Evolutionary conservation across 2,888 invertebrate genomes (phyloP), one percentile per base, ranked within the genome.

Genomic region (Aleiodes testaceus): DNA sequence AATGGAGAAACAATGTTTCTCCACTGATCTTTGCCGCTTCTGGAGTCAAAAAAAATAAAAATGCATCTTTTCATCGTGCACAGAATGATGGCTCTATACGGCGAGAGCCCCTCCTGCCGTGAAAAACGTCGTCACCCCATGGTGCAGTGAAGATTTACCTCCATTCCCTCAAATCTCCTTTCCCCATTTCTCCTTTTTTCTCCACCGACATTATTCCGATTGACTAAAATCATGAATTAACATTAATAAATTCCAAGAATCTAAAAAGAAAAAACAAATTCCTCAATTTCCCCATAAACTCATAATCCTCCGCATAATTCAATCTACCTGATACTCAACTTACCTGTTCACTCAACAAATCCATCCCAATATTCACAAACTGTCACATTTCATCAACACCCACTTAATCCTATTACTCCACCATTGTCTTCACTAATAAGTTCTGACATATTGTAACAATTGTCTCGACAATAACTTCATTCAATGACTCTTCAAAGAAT

Each of bases 81-180:
- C 76, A 77, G 76, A 75, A 80, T 80, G 83, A 85, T 82, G 81
- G 85, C 85, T 86, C 82, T 84, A 84, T 85, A 81, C 74, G 73
- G 65, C 74, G 36, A 75, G 73, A 68, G 79, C 80, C 80, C 82
- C 63, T 74, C 86, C 86, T 79, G 81, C 77, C 75, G 85, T 71
- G 84, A 80, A 80, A 36, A 83, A 82, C 80, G 85, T 86, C 86
- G 83, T 87, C 85, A 83, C 85, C 84, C 84, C 81, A 80, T 76
- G 81, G 80, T 75, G 84, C 80, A 74, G 77, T 80, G 73, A 80
- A 82, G 81, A 83, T 86, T 84, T 84, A 79, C 76, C 81, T 79
- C 72, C 64, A 55, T 69, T 52, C 68, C 68, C 66, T n/a, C 73
- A 44, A 20, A 16, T 66, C 63, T 59, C 49, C 70, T 65, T 44